Conservation (phyloP, 2,113 vertebrate species). For the Xiphophorus couchianus region DNA sequence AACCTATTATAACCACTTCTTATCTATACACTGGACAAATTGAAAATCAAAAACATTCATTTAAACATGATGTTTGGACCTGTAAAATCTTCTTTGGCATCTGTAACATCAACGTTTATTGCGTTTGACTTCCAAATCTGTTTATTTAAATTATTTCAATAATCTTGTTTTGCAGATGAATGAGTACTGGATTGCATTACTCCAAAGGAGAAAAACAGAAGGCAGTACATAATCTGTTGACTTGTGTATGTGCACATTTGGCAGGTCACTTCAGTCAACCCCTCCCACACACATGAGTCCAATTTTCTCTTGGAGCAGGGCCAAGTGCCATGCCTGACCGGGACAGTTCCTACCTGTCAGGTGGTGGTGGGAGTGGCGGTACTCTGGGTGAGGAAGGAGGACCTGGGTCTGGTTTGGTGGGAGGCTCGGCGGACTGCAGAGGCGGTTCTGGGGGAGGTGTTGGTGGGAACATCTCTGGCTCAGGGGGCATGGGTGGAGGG, state of each 20-base stretch:
- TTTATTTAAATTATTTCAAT: not conserved
- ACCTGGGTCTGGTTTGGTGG: slow-evolving; percentile 68
- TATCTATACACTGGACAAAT: not conserved
- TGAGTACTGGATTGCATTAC: slow-evolving; percentile 1
- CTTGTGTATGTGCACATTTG: slow-evolving; percentile 34
- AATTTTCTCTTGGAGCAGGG: slow-evolving; percentile 70
- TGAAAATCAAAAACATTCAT: not conserved
- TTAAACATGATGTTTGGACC: not conserved
- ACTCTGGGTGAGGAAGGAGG: slow-evolving; percentile 76
- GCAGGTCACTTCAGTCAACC: slow-evolving; percentile 29
- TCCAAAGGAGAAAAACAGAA: not conserved
- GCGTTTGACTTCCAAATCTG: not conserved
- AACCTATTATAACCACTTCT: too few relatives aligned
- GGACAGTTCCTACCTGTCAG: slow-evolving; percentile 84
- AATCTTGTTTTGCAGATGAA: slow-evolving; percentile 39
- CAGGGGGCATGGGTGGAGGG: slow-evolving; percentile 77
- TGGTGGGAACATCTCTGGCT: slow-evolving; percentile 55
- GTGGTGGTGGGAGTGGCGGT: slow-evolving; percentile 72
- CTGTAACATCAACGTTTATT: not conserved
- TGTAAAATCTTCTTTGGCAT: too few relatives aligned
- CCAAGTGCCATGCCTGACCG: slow-evolving; percentile 91
- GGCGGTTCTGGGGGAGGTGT: slow-evolving; percentile 69
- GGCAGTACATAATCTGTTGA: slow-evolving; percentile 8
- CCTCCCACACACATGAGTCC: slow-evolving; percentile 75
- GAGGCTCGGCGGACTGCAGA: slow-evolving; percentile 66